A percentile compares a stretch with the other conserved stretches of the same genome.
These are phyloP conservation scores for Drosophila engyochracea DNA, from an alignment of 2,888 invertebrate genomes.

Conservation along the genomic window DNA sequence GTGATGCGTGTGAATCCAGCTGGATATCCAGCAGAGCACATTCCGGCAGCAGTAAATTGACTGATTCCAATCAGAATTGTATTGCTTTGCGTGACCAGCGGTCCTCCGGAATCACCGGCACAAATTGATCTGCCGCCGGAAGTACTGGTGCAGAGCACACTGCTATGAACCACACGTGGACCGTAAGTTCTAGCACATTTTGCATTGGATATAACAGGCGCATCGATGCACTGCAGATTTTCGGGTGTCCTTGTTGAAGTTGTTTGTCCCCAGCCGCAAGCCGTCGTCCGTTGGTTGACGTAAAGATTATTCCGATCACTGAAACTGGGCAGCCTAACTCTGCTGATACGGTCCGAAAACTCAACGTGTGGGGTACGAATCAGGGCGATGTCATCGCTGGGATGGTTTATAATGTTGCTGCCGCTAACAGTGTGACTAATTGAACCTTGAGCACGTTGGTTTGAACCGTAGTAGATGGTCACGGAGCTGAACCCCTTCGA, in stretches of 20 bases:
- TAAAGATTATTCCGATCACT: constrained; percentile 16
- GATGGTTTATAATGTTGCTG: constrained; percentile 37
- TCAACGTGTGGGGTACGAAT: constrained; percentile 47
- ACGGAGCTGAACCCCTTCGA: constrained; percentile 27
- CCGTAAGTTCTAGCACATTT: constrained; percentile 83
- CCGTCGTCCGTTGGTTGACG: constrained; percentile 27
- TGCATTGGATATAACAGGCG: constrained; percentile 71
- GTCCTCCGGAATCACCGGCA: constrained; percentile 47
- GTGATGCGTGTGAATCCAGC: constrained; percentile 42
- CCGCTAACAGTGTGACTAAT: constrained; percentile 47
- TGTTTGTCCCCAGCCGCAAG: constrained; percentile 53
- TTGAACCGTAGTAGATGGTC: constrained; percentile 70
- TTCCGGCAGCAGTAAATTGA: constrained; percentile 24
- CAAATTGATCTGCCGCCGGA: constrained; percentile 40
- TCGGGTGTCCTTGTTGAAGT: constrained; percentile 66
- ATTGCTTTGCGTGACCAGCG: constrained; percentile 25
- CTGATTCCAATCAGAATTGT: constrained; percentile 40
- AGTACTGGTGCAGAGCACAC: constrained; percentile 42
- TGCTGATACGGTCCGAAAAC: constrained; percentile 10
- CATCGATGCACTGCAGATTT: constrained; percentile 49
- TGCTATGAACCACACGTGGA: constrained; percentile 32
- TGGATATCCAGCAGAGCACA: constrained; percentile 33
- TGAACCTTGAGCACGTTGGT: constrained; percentile 49
- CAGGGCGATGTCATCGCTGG: constrained; percentile 59
- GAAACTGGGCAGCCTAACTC: constrained; percentile 20